Conservation (phyloP, 1,140 invertebrate species). For the Dendroctonus valens region DNA sequence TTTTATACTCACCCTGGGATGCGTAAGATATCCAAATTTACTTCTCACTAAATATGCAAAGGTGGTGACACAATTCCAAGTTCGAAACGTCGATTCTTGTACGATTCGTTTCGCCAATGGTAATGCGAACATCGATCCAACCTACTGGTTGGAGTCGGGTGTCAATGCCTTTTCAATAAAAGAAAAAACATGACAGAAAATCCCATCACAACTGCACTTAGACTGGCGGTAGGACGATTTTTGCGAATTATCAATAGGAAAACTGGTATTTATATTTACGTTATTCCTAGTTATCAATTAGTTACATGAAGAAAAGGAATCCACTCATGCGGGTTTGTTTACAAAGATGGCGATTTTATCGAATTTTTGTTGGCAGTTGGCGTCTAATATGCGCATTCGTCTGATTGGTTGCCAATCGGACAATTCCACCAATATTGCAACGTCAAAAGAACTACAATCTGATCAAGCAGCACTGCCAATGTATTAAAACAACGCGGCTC, state of each 20-base stretch:
- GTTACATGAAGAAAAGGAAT: no score
- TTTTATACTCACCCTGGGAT: slow-evolving; percentile 55
- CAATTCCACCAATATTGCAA: no score
- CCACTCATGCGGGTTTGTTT: no score
- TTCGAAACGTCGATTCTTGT: slow-evolving; percentile 60
- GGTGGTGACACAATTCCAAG: slow-evolving; percentile 61
- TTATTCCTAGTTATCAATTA: no score
- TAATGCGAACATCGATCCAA: slow-evolving; percentile 64
- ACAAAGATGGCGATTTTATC: no score
- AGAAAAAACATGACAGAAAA: slow-evolving; percentile 44
- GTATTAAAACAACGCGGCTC: no score
- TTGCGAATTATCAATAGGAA: background rate
- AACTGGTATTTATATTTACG: background rate
- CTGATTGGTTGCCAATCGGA: no score
- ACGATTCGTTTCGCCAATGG: slow-evolving; percentile 59
- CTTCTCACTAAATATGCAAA: slow-evolving; percentile 58
- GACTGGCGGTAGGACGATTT: no score
- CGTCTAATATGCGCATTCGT: no score
- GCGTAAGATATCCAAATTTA: slow-evolving; percentile 57
- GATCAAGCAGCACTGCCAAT: no score
- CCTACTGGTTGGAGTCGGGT: slow-evolving; percentile 44
- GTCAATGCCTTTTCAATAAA: slow-evolving; percentile 35
- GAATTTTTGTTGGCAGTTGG: no score
- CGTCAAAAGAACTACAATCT: no score
- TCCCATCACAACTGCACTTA: background rate